A percentile compares a stretch with the other conserved stretches of the same genome.
Evolutionary conservation across 2,113 vertebrate species (phyloP).

Genomic region (Dascyllus trimaculatus): DNA sequence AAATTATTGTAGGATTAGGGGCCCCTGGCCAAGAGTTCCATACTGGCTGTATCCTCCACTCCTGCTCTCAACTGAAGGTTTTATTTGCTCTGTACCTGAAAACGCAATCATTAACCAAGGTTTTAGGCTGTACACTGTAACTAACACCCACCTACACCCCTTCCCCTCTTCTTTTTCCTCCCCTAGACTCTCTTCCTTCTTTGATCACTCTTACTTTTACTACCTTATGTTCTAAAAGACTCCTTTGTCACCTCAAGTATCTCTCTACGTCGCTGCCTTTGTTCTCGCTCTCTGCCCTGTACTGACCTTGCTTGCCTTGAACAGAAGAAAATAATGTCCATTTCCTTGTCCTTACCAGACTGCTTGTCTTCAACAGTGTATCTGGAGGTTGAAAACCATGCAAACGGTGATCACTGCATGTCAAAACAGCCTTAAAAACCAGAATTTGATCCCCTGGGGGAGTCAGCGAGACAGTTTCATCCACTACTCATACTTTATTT

Average conservation of each 20-base stretch:
- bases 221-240: conserved; percentile 5
- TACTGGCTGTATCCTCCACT: not conserved
- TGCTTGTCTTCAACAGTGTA: not conserved
- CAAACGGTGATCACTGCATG: not conserved
- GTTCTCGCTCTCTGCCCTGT: conserved; percentile 4
- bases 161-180: conserved; percentile 27
- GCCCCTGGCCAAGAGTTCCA: not conserved
- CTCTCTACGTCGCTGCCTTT: not conserved
- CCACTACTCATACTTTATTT: not conserved
- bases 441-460: not conserved
- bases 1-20: conserved; percentile 19
- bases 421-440: not conserved
- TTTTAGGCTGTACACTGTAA: not conserved
- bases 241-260: conserved; percentile 12
- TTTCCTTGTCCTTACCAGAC: not conserved
- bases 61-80: not conserved
- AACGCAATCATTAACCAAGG: conserved; percentile 16
- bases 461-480: not conserved
- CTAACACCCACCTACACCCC: conserved; percentile 24
- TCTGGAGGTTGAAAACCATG: not conserved
- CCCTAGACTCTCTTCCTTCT: not conserved
- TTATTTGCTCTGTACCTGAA: not conserved
- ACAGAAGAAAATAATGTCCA: not conserved
- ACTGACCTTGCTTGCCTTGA: not conserved
- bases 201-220: not conserved